phyloP scores from a whole-genome alignment of 2,888 invertebrate species.

The Sphecodes monilicornis region DNA sequence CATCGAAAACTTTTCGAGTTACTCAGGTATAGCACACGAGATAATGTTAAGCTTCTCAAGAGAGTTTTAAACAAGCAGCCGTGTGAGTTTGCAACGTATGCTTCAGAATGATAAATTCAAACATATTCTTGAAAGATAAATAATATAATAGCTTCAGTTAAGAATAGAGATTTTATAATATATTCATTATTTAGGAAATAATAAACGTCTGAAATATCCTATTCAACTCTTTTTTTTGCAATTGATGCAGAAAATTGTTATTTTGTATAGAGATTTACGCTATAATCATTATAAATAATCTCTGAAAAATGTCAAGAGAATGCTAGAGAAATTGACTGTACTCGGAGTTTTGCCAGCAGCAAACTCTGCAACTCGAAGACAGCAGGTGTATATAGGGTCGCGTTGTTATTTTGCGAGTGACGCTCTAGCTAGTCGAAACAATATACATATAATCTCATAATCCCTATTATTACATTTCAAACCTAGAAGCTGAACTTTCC shows the following conservation, averaged over 20 bases:
- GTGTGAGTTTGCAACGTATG: neutral
- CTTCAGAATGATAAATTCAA: neutral
- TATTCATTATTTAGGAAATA: no score
- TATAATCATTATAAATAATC: neutral
- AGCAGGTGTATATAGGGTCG: neutral
- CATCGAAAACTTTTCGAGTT: neutral
- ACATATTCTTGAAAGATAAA: neutral
- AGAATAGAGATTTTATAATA: no score
- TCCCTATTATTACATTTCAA: neutral
- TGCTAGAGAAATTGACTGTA: no score
- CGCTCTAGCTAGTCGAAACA: neutral
- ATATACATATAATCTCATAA: neutral
- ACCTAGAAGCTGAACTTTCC: conserved; percentile 3
- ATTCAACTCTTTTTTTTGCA: no score
- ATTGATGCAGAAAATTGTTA: neutral
- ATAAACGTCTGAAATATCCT: no score
- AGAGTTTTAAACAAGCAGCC: neutral
- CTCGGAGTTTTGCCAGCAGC: neutral
- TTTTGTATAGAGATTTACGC: neutral
- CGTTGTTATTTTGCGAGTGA: neutral
- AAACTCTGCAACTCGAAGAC: neutral
- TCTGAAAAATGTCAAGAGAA: no score
- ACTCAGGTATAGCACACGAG: neutral
- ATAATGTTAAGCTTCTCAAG: neutral
- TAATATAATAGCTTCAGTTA: neutral